phyloP scores from a whole-genome alignment of 2,113 vertebrate genomes.

The Tachuris rubrigastra region DNA sequence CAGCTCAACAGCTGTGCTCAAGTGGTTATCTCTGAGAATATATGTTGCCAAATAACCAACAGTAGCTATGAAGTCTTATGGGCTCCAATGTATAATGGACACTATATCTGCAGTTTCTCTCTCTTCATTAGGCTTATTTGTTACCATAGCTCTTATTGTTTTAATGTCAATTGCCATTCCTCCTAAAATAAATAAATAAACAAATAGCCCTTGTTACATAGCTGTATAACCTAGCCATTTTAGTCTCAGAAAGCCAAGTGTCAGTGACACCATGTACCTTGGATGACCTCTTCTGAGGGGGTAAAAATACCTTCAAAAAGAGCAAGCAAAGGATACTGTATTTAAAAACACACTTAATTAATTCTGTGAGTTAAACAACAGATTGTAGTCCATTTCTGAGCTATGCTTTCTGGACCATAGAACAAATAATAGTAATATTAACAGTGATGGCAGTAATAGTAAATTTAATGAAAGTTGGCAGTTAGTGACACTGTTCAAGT shows the following conservation, averaged over 20 bases:
- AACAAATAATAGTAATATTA: not conserved
- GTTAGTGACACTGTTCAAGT: not conserved
- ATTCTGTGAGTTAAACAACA: not conserved
- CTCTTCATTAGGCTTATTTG: not conserved
- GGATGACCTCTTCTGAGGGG: not conserved
- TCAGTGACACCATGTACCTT: not conserved
- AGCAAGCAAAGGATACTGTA: not conserved
- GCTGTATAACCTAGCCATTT: not conserved
- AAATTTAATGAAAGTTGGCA: not conserved
- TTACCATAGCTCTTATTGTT: not conserved
- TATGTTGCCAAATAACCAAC: not conserved
- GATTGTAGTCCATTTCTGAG: not conserved
- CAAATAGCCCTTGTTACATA: not conserved
- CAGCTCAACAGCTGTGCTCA: not conserved
- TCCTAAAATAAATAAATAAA: not conserved
- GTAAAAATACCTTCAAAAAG: not conserved
- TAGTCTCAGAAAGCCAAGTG: not conserved
- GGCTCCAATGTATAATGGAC: not conserved
- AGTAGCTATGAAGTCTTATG: not conserved
- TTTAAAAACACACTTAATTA: not conserved
- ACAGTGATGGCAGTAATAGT: not conserved
- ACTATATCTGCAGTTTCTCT: not conserved
- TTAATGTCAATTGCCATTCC: not conserved
- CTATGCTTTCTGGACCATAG: not conserved
- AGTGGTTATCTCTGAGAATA: not conserved